Evolutionary conservation across 2,113 vertebrate species (phyloP), one percentile per base, ranked within the genome.

Genomic region (Thalassoma bifasciatum): DNA sequence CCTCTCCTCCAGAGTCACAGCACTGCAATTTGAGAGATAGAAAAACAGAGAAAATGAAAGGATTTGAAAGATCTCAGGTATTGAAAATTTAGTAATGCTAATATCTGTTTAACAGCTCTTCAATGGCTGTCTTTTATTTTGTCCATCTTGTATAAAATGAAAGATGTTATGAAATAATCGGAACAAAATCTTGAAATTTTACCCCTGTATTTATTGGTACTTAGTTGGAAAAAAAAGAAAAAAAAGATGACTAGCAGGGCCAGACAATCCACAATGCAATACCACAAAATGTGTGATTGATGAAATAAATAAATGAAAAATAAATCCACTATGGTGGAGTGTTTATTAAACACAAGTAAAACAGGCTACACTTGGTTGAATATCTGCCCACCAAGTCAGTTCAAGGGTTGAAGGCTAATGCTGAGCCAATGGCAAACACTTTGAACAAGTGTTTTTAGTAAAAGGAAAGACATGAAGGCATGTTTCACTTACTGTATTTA

Each of bases 1-100:
- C 66, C 52, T 77, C 66, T 37, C 19, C 61, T 68, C 30, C 70
- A 49, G 68, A 72, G 66, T 12, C 37, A 56, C 57, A 82, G 36
- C 26, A 40, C 50, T 34, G 42, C 44, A 58, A 23, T 38, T 24
- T 34, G n/a, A 65, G 11, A 72, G 23, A 37, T 54, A 34, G 59
- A 66, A 66, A 67, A 40, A 49, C 7, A n/a, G 19, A 2, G 19
- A 49, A 49, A 49, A 49, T 49, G 5, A 49, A 49, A n/a, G 46
- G 46, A 19, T 49, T 17, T 21, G 10, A 17, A 4, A 49, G 46
- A 49, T 21, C 1, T 46, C 16, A 46, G 44, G 44, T 49, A 19
- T n/a, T 49, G n/a, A 46, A 30, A 21, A n/a, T 47, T 47, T 7
- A 49, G 46, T 49, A 7, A 49, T 49, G 46, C 9, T 49, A n/a